Conservation (phyloP, 2,797 vertebrate genomes). For the Lindbergichthys nudifrons region DNA sequence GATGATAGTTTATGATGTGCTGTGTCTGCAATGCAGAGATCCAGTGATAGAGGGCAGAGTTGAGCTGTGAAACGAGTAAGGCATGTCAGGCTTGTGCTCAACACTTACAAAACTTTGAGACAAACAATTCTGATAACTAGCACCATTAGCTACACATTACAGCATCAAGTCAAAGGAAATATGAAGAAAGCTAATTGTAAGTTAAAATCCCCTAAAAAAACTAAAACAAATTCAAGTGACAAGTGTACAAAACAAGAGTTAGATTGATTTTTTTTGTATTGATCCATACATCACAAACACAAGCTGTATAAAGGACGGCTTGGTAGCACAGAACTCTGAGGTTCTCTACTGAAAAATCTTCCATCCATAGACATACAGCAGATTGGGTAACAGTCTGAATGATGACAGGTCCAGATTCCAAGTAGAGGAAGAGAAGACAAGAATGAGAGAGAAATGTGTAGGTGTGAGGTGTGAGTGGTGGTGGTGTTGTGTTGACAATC, state of each 20-base stretch:
- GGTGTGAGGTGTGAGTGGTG: conserved; percentile 54
- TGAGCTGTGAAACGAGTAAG: conserved; percentile 76
- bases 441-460: conserved; percentile 55
- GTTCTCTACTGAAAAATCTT: conserved; percentile 7
- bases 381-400: conserved; percentile 36
- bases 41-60: conserved; percentile 84
- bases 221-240: neutral
- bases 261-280: neutral
- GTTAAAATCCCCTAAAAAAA: neutral
- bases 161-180: neutral
- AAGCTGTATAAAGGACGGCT: neutral
- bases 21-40: conserved; percentile 31
- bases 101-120: conserved; percentile 19
- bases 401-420: conserved; percentile 65
- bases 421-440: conserved; percentile 39
- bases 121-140: neutral
- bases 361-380: conserved; percentile 31
- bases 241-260: neutral
- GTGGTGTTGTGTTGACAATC: conserved; percentile 46
- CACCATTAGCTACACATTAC: neutral
- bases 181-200: neutral
- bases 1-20: neutral
- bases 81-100: conserved; percentile 8
- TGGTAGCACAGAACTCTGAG: neutral
- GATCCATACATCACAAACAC: neutral